These are phyloP conservation scores for Melanerpes aurifrons DNA, from an alignment of 2,113 vertebrate genomes.

Conservation along the genomic window DNA sequence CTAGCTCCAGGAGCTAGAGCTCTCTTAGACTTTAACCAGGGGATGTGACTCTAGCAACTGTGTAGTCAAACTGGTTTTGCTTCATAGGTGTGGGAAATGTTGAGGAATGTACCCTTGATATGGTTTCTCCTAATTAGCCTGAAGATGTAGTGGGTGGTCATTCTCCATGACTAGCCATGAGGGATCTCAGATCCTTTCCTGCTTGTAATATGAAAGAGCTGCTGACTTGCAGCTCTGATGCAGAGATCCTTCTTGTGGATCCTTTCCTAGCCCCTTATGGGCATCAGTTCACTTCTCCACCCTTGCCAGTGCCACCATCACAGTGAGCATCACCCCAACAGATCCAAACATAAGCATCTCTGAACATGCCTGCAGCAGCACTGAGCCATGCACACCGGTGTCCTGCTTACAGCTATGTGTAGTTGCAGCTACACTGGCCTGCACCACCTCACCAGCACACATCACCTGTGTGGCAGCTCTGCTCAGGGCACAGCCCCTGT, in stretches of 20 bases:
- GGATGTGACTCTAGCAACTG: neutral
- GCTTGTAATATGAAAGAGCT: neutral
- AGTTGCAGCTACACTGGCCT: neutral
- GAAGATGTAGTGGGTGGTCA: neutral
- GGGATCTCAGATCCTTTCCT: neutral
- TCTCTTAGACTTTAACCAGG: neutral
- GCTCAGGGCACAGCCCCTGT: accelerated
- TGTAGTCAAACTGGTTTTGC: neutral
- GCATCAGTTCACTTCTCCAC: neutral
- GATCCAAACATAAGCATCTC: neutral
- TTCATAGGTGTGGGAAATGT: neutral
- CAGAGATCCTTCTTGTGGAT: neutral
- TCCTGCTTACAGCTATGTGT: neutral
- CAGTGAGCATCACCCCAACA: neutral
- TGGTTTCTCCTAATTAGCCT: neutral
- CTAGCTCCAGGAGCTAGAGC: neutral
- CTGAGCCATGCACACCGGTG: neutral
- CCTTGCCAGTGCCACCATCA: neutral
- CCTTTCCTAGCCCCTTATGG: accelerated
- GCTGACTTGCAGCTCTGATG: neutral
- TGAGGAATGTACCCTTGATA: neutral
- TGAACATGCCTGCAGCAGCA: neutral
- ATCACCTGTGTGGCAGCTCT: accelerated
- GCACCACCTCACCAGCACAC: neutral
- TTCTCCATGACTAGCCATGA: neutral